phyloP scores from a whole-genome alignment of 2,113 vertebrate genomes.

The Atlantisia rogersi region DNA sequence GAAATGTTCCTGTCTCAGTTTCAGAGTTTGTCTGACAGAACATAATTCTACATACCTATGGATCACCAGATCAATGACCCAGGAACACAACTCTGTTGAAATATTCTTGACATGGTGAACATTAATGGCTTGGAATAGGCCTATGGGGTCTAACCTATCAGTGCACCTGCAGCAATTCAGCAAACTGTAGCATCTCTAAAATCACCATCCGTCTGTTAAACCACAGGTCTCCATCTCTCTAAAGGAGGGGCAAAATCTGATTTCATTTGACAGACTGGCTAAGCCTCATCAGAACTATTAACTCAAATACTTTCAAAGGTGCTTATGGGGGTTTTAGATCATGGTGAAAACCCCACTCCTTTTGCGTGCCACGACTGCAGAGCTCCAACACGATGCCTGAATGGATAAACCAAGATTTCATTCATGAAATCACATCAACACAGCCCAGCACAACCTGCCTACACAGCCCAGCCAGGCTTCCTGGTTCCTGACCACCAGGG shows the following conservation, averaged over 20 bases:
- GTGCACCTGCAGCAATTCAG: constrained; percentile 13
- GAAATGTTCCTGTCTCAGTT: not conserved
- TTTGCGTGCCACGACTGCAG: fast-evolving
- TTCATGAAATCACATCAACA: not conserved
- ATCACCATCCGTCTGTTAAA: not conserved
- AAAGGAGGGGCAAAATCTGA: not conserved
- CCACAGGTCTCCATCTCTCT: not conserved
- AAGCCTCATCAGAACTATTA: not conserved
- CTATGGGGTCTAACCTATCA: constrained; percentile 36
- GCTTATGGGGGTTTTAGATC: not conserved
- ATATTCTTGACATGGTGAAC: constrained; percentile 24
- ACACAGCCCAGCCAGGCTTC: not conserved
- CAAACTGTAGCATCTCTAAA: not conserved
- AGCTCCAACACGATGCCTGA: not conserved
- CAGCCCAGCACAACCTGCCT: not conserved
- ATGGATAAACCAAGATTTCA: not conserved
- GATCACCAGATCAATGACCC: constrained; percentile 46
- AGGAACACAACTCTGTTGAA: constrained; percentile 32
- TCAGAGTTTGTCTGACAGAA: not conserved
- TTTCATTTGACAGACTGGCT: not conserved
- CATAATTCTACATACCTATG: not conserved
- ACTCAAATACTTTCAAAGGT: not conserved
- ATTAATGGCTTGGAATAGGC: constrained; percentile 20
- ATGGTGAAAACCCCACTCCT: not conserved
- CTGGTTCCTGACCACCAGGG: not conserved